phyloP scores from a whole-genome alignment of 2,888 invertebrate genomes.

The Macrosoma leucophasiata region DNA sequence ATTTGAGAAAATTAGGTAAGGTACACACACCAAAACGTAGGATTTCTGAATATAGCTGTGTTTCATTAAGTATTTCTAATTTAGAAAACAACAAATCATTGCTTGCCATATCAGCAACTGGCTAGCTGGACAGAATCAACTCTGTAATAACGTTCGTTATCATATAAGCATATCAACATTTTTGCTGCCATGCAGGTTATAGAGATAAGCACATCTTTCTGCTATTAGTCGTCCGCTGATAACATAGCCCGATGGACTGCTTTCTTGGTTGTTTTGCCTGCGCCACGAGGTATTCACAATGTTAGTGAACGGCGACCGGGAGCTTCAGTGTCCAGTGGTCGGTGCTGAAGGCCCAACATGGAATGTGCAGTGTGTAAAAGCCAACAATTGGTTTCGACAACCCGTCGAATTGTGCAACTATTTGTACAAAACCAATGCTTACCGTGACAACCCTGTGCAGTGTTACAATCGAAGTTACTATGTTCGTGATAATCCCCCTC shows the following conservation, averaged over 20 bases:
- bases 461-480: conserved; percentile 41
- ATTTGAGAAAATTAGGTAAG: too few species aligned
- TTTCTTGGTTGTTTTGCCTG: conserved; percentile 24
- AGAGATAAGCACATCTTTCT: conserved; percentile 63
- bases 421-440: conserved; percentile 34
- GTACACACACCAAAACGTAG: too few species aligned
- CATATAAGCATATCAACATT: conserved; percentile 56
- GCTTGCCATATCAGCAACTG: too few species aligned
- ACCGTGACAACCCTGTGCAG: conserved; percentile 40
- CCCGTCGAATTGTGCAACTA: conserved; percentile 36
- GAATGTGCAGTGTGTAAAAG: conserved; percentile 52
- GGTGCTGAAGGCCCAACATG: conserved; percentile 44
- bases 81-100: too few species aligned
- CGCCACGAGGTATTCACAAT: conserved; percentile 35
- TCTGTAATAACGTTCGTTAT: too few species aligned
- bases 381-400: conserved; percentile 46
- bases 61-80: too few species aligned
- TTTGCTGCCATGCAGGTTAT: conserved; percentile 60
- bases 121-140: too few species aligned
- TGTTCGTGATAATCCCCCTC: conserved; percentile 32
- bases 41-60: too few species aligned
- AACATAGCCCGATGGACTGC: conserved; percentile 64
- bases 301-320: conserved; percentile 46
- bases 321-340: conserved; percentile 44
- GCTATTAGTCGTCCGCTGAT: conserved; percentile 67